Conservation (phyloP, 2,113 vertebrate species). For the Parus major region DNA sequence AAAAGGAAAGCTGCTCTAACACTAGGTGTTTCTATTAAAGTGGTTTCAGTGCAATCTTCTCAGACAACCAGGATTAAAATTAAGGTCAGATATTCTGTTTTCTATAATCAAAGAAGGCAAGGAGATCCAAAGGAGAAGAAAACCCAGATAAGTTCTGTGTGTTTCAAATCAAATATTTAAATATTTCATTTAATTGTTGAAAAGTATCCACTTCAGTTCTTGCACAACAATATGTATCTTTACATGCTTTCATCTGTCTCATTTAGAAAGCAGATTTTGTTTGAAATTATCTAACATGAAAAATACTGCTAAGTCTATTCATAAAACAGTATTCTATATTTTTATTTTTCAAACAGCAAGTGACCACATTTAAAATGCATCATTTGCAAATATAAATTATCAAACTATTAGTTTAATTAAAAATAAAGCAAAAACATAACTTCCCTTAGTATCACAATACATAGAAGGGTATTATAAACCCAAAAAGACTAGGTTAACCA, state of each 20-base stretch:
- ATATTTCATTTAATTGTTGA: not conserved
- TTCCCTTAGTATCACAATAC: conserved; percentile 78
- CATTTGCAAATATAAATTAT: conserved; percentile 80
- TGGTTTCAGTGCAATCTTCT: not conserved
- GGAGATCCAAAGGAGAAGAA: not conserved
- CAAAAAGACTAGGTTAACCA: conserved; percentile 68
- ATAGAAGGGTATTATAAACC: conserved; percentile 72
- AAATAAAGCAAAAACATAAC: conserved; percentile 75
- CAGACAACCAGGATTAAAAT: not conserved
- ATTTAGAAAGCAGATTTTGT: not conserved
- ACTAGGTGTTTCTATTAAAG: not conserved
- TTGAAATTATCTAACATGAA: conserved; percentile 52
- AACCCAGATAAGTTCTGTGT: not conserved
- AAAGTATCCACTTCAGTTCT: conserved; percentile 11
- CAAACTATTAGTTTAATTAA: conserved; percentile 76
- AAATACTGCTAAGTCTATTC: conserved; percentile 75
- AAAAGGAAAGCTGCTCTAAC: not conserved
- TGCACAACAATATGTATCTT: not conserved
- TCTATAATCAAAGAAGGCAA: not conserved
- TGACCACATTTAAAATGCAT: conserved; percentile 80
- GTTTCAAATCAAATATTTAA: conserved; percentile 2
- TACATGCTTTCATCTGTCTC: conserved; percentile 7
- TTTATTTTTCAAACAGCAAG: conserved; percentile 80
- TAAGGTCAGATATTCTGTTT: not conserved
- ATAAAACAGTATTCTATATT: conserved; percentile 77